A percentile compares a stretch with the other conserved stretches of the same genome.
Conservation (phyloP, 2,888 invertebrate species). For the Clivina fossor region DNA sequence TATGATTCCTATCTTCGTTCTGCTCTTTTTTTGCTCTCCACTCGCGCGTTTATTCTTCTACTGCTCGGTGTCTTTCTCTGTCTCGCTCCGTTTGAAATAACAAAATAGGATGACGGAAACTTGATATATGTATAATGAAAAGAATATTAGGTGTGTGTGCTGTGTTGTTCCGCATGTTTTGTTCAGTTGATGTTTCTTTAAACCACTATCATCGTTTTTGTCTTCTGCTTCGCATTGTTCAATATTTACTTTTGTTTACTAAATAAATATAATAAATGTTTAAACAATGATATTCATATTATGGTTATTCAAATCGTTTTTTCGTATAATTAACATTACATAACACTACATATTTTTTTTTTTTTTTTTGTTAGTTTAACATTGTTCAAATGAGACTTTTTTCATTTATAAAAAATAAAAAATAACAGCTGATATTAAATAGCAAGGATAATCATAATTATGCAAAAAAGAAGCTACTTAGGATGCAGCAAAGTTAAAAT, state of each 20-base stretch:
- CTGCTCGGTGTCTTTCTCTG: background rate
- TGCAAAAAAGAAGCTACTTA: too few relatives aligned
- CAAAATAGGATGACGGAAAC: conserved; percentile 19
- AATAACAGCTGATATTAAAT: too few relatives aligned
- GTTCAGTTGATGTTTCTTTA: too few relatives aligned
- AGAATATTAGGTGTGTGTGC: conserved; percentile 19
- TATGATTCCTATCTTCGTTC: conserved; percentile 18
- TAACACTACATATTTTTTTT: too few relatives aligned
- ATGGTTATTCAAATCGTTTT: background rate
- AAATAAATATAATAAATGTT: too few relatives aligned
- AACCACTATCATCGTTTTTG: too few relatives aligned
- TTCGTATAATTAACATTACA: too few relatives aligned
- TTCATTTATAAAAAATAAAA: conserved; percentile 20
- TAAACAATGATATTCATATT: background rate
- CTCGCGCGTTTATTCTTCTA: background rate
- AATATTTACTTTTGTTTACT: background rate
- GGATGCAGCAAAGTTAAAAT: too few relatives aligned
- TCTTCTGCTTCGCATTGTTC: background rate
- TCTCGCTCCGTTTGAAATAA: background rate
- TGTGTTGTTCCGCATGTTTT: background rate
- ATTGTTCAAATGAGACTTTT: too few relatives aligned
- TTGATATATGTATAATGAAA: conserved; percentile 28
- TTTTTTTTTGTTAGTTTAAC: too few relatives aligned
- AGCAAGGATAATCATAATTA: too few relatives aligned
- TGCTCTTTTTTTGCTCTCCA: too few relatives aligned